phyloP scores from a whole-genome alignment of 2,113 vertebrate species.

The Tyrannus savana region DNA sequence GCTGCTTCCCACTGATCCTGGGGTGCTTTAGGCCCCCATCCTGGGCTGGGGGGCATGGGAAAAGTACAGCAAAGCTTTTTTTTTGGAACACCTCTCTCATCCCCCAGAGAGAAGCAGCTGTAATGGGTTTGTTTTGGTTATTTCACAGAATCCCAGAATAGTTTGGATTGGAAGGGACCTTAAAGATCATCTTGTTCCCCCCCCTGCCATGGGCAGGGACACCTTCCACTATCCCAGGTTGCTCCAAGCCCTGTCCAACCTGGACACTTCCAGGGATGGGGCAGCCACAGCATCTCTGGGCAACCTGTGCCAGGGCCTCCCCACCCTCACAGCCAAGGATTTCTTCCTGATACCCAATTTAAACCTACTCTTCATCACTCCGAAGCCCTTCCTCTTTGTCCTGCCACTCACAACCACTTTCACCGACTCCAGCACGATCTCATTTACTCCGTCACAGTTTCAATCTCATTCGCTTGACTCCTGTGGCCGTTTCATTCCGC shows the following conservation, averaged over 20 bases:
- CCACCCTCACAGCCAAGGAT: neutral
- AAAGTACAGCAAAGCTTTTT: accelerated
- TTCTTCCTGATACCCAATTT: too few species aligned
- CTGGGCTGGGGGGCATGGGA: too few species aligned
- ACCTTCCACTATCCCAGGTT: neutral
- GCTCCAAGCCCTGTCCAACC: neutral
- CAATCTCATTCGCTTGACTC: neutral
- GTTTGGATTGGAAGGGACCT: neutral
- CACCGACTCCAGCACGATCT: neutral
- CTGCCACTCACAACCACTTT: neutral
- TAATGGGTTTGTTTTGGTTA: neutral
- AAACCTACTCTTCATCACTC: neutral
- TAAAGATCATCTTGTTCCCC: neutral
- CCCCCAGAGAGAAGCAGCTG: too few species aligned
- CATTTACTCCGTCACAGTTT: neutral
- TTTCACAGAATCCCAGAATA: neutral
- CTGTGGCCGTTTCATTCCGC: neutral
- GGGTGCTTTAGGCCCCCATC: accelerated
- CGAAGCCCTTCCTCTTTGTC: neutral
- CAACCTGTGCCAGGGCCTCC: accelerated
- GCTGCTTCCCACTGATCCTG: accelerated
- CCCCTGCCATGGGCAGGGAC: neutral
- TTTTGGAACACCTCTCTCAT: accelerated
- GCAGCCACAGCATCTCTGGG: neutral
- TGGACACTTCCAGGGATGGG: neutral